Evolutionary conservation across 2,888 invertebrate genomes (phyloP), one percentile per base, ranked within the genome.

Genomic region (Thera obeliscata): DNA sequence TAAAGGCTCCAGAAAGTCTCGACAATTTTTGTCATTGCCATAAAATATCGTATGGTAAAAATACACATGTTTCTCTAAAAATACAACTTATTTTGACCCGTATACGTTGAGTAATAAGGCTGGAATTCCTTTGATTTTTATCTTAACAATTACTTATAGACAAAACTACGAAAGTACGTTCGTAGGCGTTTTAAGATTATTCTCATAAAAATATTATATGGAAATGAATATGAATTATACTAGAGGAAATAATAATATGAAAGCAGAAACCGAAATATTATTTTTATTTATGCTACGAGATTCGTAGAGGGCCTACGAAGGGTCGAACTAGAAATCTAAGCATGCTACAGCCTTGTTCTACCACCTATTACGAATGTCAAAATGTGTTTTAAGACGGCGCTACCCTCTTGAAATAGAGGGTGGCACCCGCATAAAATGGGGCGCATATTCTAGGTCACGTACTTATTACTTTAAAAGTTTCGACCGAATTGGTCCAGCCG

Each of bases 1-100:
- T 66, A 64, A 55, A 36, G 73, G 67, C 71, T 62, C 73, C 73
- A 58, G 38, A 35, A 58, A 70, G 73, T 70, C 73, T 70, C 71
- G 69, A 69, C 69, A 50, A 67, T 73, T 71, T 73, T 73, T 71
- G 67, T 73, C 63, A 61, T 66, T 50, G 56, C 65, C 64, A 58
- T 66, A 66, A 61, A 67, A 67, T 48, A 62, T 63, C 33, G 50
- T 59, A 56, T 50, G 54, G 58, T 35, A 56, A 55, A 58, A 52
- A 41, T 60, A 52, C 62, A 64, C 41, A 67, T 65, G 63, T 66
- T 61, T 48, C n/a, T 12, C 36, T 41, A 11, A 50, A 3, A 9
- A n/a, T 41, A 9, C 49, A 49, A 33, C 33, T 3, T 0, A 60
- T 50, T 56, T 41, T 4, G 2, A 41, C 7, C 22, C 50, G 43